Percentiles rank a stretch among this genome's conserved stretches.
Evolutionary conservation across 2,888 invertebrate species (phyloP).

Genomic region (Drymonia ruficornis): DNA sequence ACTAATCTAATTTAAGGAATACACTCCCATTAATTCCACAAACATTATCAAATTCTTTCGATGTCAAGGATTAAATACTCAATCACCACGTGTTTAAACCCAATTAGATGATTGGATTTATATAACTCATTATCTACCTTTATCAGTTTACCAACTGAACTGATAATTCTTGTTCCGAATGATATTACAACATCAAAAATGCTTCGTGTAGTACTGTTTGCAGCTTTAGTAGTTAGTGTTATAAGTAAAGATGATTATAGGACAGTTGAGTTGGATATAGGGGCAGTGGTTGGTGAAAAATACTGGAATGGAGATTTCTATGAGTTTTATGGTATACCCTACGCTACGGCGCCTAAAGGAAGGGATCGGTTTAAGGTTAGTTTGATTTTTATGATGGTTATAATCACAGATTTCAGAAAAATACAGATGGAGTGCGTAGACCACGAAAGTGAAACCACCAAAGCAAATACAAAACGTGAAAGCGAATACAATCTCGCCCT

Average conservation of each 20-base stretch:
- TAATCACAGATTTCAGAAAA: too few relatives aligned
- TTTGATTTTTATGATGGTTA: too few relatives aligned
- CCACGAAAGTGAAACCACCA: too few relatives aligned
- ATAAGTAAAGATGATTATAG: slow-evolving; percentile 44
- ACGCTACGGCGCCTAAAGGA: slow-evolving; percentile 67
- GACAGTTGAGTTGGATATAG: slow-evolving; percentile 56
- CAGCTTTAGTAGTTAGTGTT: slow-evolving; percentile 40
- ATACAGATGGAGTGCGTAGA: too few relatives aligned
- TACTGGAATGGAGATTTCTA: slow-evolving; percentile 75
- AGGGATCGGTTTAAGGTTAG: slow-evolving; percentile 68
- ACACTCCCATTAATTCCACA: neutral
- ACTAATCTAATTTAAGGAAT: too few relatives aligned
- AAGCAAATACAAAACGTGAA: too few relatives aligned
- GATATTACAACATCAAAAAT: slow-evolving; percentile 38
- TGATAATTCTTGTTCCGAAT: slow-evolving; percentile 25
- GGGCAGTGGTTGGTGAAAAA: slow-evolving; percentile 61
- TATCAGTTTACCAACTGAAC: slow-evolving; percentile 21
- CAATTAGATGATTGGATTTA: slow-evolving; percentile 31
- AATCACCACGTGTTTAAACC: slow-evolving; percentile 31
- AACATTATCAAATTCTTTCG: neutral
- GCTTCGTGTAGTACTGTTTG: slow-evolving; percentile 48
- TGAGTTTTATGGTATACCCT: slow-evolving; percentile 73
- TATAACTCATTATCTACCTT: slow-evolving; percentile 23
- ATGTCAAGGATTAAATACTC: slow-evolving; percentile 18
- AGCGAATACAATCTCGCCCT: too few relatives aligned